Conservation (phyloP, 2,113 vertebrate species). For the Pseudopipra pipra region DNA sequence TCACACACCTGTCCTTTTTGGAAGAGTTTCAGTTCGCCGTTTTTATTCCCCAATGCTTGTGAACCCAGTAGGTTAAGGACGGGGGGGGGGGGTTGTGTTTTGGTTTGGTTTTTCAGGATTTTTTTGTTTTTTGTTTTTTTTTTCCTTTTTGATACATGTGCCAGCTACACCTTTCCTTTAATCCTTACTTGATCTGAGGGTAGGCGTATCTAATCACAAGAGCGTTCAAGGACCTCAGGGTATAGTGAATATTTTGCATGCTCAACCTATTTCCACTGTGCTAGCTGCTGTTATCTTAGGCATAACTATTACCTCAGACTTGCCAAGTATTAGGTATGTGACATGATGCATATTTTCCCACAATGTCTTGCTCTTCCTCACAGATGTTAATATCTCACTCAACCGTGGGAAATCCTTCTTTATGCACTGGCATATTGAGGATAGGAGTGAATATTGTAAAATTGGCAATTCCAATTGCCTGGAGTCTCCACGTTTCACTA, state of each 20-base stretch:
- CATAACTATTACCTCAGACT: not conserved
- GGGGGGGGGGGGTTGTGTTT: not conserved
- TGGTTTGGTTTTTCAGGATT: not conserved
- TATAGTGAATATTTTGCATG: constrained; percentile 2
- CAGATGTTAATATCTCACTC: not conserved
- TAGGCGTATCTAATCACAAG: not conserved
- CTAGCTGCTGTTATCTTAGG: not conserved
- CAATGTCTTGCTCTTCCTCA: constrained; percentile 1
- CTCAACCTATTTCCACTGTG: not conserved
- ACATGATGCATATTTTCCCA: constrained; percentile 33
- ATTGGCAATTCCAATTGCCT: not conserved
- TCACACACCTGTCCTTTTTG: constrained; percentile 71
- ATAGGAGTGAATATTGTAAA: not conserved
- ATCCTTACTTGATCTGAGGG: not conserved
- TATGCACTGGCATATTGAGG: not conserved
- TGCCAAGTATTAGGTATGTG: constrained; percentile 8
- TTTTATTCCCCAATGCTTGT: constrained; percentile 43
- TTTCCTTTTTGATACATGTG: not conserved
- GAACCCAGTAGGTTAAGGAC: not conserved
- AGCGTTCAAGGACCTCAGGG: constrained; percentile 17
- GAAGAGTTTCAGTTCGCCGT: constrained; percentile 59
- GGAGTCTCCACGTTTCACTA: not conserved
- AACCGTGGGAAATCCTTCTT: not conserved
- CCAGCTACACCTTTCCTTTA: not conserved
- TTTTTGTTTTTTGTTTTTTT: not conserved